phyloP scores from a whole-genome alignment of 2,888 invertebrate genomes.

The Leptopilina myrica region DNA sequence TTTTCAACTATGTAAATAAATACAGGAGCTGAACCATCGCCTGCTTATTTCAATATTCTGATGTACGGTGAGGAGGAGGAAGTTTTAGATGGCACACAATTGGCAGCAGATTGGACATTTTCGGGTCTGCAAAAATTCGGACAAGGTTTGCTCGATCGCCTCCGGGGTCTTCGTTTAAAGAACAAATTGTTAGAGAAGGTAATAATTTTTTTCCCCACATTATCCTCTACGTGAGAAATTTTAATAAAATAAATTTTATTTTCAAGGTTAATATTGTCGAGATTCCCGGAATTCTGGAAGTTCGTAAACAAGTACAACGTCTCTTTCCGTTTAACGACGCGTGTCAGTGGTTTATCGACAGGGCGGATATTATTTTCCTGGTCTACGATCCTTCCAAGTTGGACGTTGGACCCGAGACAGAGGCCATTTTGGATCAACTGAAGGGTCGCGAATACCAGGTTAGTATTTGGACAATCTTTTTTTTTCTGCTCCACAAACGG shows the following conservation, averaged over 20 bases:
- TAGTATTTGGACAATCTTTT: constrained; percentile 45
- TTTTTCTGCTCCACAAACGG: no score
- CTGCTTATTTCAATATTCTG: constrained; percentile 93
- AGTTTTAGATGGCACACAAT: constrained; percentile 92
- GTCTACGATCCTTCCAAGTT: constrained; percentile 97
- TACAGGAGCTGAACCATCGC: constrained; percentile 96
- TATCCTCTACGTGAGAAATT: neutral
- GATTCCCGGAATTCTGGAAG: constrained; percentile 96
- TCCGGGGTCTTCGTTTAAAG: constrained; percentile 88
- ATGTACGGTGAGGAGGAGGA: constrained; percentile 92
- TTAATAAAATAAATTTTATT: neutral
- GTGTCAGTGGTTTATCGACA: constrained; percentile 97
- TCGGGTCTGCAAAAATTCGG: constrained; percentile 96
- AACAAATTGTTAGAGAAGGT: constrained; percentile 93
- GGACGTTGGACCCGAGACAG: constrained; percentile 96
- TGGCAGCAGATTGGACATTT: constrained; percentile 97
- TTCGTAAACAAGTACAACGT: constrained; percentile 93
- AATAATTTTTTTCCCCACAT: neutral
- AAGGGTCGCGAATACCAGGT: constrained; percentile 96
- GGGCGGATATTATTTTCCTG: constrained; percentile 96
- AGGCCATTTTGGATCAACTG: constrained; percentile 95
- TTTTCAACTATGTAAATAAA: neutral
- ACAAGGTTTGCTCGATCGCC: constrained; percentile 92
- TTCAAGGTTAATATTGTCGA: constrained; percentile 94
- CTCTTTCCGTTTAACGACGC: constrained; percentile 97